Conservation (phyloP, 1,140 invertebrate species). For the Diachasma alloeum region DNA sequence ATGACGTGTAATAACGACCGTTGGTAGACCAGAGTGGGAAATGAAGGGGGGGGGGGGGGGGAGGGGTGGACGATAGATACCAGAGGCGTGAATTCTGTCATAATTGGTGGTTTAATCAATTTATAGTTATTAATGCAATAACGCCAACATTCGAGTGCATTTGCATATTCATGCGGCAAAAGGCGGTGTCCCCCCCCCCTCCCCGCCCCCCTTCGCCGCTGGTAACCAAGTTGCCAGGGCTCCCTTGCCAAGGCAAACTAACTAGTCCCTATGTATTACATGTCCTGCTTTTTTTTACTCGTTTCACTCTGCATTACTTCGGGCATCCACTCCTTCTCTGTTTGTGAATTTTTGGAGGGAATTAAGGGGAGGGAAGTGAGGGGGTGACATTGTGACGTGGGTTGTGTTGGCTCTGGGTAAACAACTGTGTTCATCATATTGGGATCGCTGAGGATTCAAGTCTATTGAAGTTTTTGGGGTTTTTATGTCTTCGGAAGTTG, state of each 20-base stretch:
- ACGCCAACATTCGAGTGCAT: conserved; percentile 31
- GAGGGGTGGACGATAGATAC: not conserved
- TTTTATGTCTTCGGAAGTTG: not conserved
- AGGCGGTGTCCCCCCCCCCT: not conserved
- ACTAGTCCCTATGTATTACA: conserved; percentile 2
- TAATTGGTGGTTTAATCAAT: conserved; percentile 35
- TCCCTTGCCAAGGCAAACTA: not conserved
- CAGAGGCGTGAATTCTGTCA: conserved; percentile 12
- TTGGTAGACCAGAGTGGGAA: not conserved
- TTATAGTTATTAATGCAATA: conserved; percentile 38
- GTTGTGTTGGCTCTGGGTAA: not conserved
- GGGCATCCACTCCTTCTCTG: not conserved
- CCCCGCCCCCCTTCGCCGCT: not conserved
- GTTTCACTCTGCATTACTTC: not conserved
- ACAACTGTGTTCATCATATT: not conserved
- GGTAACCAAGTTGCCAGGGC: not conserved
- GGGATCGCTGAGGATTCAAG: not conserved
- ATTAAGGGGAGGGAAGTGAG: not conserved
- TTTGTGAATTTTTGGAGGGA: not conserved
- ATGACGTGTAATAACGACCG: conserved; percentile 6
- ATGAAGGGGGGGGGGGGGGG: not conserved
- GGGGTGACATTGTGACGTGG: not conserved
- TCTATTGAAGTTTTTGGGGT: not conserved
- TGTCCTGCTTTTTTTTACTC: not conserved
- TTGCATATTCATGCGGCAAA: conserved; percentile 33